Percentiles rank a stretch among this genome's conserved stretches.
These are phyloP conservation scores for Noctilio leporinus DNA, from an alignment of 2,113 vertebrate genomes.

Conservation along the genomic window DNA sequence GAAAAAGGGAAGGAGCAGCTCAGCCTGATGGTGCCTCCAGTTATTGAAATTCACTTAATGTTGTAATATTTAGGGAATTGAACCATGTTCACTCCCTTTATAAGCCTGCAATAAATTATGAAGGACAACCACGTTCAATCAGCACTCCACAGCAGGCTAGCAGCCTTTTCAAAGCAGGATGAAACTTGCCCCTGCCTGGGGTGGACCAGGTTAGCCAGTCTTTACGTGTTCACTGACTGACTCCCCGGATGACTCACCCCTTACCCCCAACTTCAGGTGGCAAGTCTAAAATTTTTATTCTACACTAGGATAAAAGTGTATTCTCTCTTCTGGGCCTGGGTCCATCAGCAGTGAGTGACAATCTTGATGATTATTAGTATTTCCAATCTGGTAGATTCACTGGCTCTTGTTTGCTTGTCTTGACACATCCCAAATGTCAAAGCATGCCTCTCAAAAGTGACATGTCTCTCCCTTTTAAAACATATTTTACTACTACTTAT, in stretches of 20 bases:
- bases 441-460: background rate
- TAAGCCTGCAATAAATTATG: background rate
- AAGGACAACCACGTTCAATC: background rate
- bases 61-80: background rate
- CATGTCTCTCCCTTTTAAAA: background rate
- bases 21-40: background rate
- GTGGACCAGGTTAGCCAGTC: background rate
- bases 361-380: background rate
- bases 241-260: background rate
- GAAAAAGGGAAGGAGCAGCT: background rate
- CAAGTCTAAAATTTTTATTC: background rate
- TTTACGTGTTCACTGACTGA: background rate
- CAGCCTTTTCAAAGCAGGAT: background rate
- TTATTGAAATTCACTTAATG: background rate
- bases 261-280: background rate
- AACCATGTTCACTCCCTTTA: rapidly evolving
- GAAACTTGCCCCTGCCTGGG: background rate
- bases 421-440: background rate
- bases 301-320: background rate
- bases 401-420: background rate
- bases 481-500: background rate
- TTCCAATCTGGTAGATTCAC: background rate
- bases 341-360: background rate
- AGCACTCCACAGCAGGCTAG: background rate
- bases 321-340: background rate